phyloP scores from a whole-genome alignment of 2,113 vertebrate species.

The Elanus axillaris region DNA sequence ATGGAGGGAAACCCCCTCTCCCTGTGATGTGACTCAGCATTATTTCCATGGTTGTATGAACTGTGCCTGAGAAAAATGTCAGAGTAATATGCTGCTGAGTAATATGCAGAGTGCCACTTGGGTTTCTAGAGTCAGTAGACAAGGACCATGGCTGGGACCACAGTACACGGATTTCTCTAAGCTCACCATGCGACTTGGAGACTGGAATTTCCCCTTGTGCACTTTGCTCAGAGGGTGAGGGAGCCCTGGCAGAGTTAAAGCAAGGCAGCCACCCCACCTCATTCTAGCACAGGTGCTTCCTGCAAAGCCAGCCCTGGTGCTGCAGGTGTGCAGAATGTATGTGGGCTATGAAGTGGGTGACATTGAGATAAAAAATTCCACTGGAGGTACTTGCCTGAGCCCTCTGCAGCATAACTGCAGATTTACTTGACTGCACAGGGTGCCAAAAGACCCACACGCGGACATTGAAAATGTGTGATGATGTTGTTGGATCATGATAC shows the following conservation, averaged over 20 bases:
- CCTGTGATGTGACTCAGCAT: background rate
- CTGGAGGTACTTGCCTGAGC: background rate
- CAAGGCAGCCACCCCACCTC: too few relatives aligned
- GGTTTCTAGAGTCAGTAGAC: background rate
- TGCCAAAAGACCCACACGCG: background rate
- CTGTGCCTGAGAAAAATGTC: background rate
- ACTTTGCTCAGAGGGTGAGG: background rate
- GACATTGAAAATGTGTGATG: background rate
- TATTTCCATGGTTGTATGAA: background rate
- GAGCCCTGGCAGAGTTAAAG: background rate
- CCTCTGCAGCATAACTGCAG: background rate
- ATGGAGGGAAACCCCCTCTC: background rate
- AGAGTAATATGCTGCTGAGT: background rate
- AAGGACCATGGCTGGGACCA: background rate
- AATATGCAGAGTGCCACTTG: background rate
- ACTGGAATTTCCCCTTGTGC: background rate
- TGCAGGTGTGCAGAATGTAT: background rate
- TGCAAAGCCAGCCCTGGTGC: background rate
- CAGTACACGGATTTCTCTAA: accelerated
- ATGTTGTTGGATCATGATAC: background rate
- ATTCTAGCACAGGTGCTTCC: background rate
- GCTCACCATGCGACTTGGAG: background rate
- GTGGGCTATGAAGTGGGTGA: background rate
- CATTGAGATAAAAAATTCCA: background rate
- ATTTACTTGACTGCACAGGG: background rate